Conservation (phyloP, 2,797 vertebrate species). For the Peromyscus melanophrys region DNA sequence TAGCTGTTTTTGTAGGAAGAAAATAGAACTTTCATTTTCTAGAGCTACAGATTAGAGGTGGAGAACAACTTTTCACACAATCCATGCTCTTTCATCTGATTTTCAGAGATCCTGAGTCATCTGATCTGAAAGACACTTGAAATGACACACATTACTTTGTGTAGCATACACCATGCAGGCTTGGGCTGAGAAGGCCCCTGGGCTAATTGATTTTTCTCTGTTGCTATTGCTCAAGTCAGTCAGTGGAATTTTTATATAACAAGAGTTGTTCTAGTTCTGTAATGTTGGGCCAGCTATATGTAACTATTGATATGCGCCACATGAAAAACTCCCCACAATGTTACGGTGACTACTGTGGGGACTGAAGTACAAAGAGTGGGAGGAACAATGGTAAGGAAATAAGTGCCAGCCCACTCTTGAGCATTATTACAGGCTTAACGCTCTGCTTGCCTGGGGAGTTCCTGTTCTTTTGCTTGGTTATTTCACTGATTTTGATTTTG, state of each 20-base stretch:
- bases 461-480: background rate
- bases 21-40: slow-evolving; percentile 73
- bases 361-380: background rate
- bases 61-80: slow-evolving; percentile 69
- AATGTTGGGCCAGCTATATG: background rate
- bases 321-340: background rate
- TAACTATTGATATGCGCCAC: background rate
- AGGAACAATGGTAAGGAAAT: background rate
- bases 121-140: slow-evolving; percentile 61
- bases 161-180: slow-evolving; percentile 63
- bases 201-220: slow-evolving; percentile 75
- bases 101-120: slow-evolving; percentile 75
- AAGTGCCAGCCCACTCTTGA: background rate
- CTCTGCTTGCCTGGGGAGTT: background rate
- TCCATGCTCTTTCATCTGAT: slow-evolving; percentile 65
- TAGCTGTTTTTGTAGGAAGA: slow-evolving; percentile 55
- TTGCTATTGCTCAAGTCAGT: slow-evolving; percentile 62
- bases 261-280: background rate
- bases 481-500: background rate
- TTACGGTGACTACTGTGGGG: background rate
- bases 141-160: slow-evolving; percentile 30
- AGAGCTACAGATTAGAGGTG: slow-evolving; percentile 61
- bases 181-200: background rate
- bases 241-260: background rate
- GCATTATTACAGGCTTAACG: background rate